These are phyloP conservation scores for Euphydryas editha DNA, from an alignment of 2,888 invertebrate genomes.

Conservation along the genomic window DNA sequence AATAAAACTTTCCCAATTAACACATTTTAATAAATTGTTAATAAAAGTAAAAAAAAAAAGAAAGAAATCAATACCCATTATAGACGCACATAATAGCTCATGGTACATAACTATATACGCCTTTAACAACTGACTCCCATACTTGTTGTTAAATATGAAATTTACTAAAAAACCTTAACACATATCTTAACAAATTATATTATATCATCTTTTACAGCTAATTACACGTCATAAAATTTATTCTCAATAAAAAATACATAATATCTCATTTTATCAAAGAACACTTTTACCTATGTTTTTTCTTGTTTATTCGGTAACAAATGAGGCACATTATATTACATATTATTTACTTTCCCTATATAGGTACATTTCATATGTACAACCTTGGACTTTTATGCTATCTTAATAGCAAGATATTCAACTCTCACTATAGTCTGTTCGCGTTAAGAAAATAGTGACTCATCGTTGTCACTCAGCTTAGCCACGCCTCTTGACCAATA, in stretches of 20 bases:
- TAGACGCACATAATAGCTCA: background rate
- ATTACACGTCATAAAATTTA: slow-evolving; percentile 79
- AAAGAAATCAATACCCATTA: slow-evolving; percentile 23
- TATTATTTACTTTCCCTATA: slow-evolving; percentile 28
- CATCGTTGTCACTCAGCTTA: too few relatives aligned
- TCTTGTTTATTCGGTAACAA: slow-evolving; percentile 77
- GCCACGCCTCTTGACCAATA: too few relatives aligned
- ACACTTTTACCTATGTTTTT: slow-evolving; percentile 72
- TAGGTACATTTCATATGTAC: slow-evolving; percentile 41
- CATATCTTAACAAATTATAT: slow-evolving; percentile 81
- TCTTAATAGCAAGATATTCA: slow-evolving; percentile 30
- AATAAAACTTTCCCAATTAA: slow-evolving; percentile 36
- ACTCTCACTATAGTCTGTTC: too few relatives aligned
- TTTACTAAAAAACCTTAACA: slow-evolving; percentile 64
- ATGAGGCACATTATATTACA: slow-evolving; percentile 76
- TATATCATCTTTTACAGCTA: slow-evolving; percentile 78
- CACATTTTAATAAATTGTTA: slow-evolving; percentile 28
- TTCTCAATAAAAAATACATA: slow-evolving; percentile 78
- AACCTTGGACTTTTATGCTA: slow-evolving; percentile 35
- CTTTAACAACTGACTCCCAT: slow-evolving; percentile 34
- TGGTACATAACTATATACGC: background rate
- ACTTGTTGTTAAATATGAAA: slow-evolving; percentile 51
- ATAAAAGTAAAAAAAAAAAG: slow-evolving; percentile 24
- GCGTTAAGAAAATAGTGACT: too few relatives aligned
- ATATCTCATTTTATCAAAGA: slow-evolving; percentile 79